Evolutionary conservation across 2,797 vertebrate genomes (phyloP), one percentile per base, ranked within the genome.

Genomic region (Rhinophrynus dorsalis): DNA sequence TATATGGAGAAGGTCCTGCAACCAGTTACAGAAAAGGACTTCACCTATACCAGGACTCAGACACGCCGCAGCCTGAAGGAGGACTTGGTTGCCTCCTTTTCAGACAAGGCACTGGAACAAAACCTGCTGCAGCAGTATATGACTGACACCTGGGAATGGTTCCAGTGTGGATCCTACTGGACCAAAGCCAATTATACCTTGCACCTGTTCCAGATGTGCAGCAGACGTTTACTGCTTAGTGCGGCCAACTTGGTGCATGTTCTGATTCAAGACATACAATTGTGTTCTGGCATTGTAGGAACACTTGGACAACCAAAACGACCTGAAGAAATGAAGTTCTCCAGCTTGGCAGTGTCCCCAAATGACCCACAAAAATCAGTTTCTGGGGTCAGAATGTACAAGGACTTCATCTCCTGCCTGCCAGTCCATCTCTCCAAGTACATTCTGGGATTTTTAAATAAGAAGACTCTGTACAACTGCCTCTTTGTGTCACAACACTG

Each of bases 391-490:
- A 77, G 79, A 68, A 82, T 44, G 1, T 33, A 87, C 79, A 66
- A 74, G 67, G 95, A 98, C 79, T 94, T 97, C 29, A 88, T 97
- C 9, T 73, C 83, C 11, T 62, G 81, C 51, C 85, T 98, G 51
- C 95, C 96, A 0, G 78, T 89, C 33, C 75, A 94, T 18, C 82
- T 98, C 5, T 88, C 93, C 69, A 88, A 91, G 82, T 85, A 75
- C 73, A 93, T 95, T 76, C 84, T 98, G 79, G 91, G 90, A 59
- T 67, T 93, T 69, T 68, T 96, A 67, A 90, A 91, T 65, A 77
- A 77, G 7, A 75, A 63, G 11, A 80, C 85, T 6, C 76, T 97
- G 62, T 75, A 11, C 1, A 37, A 29, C 2, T 96, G 93, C 73
- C 64, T 21, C n/a, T 75, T 13, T 5, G 94, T 98, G 51, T 94